These are phyloP conservation scores for Drosophila mayaguana DNA, from an alignment of 2,888 invertebrate species.

Conservation along the genomic window DNA sequence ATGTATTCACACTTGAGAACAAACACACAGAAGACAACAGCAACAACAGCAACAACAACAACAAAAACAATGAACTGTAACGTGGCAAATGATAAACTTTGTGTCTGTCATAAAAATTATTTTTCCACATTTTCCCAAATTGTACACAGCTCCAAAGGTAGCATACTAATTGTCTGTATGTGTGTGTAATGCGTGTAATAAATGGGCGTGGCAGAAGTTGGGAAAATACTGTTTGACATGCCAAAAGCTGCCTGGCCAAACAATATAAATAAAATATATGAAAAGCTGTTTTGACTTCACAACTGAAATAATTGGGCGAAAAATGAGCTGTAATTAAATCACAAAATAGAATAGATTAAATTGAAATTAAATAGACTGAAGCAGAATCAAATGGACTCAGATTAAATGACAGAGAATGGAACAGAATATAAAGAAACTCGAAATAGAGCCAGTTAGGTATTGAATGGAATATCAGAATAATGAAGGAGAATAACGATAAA, in stretches of 20 bases:
- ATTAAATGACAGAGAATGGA: not conserved
- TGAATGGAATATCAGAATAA: no score
- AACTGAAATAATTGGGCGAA: not conserved
- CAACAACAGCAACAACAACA: constrained; percentile 61
- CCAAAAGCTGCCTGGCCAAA: constrained; percentile 2
- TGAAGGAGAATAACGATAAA: no score
- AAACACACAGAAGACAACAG: constrained; percentile 23
- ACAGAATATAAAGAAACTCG: not conserved
- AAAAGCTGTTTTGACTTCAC: not conserved
- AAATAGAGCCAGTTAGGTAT: no score
- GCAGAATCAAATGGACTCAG: not conserved
- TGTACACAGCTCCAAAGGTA: constrained; percentile 43
- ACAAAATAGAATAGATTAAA: not conserved
- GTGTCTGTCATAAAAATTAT: constrained; percentile 73
- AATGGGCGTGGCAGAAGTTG: constrained; percentile 41
- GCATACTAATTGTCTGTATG: constrained; percentile 17
- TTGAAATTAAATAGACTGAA: not conserved
- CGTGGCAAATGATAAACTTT: constrained; percentile 80
- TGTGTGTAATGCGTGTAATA: constrained; percentile 15
- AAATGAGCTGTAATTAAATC: not conserved
- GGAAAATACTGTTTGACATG: constrained; percentile 22
- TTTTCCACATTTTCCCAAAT: constrained; percentile 57
- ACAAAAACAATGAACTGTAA: constrained; percentile 71
- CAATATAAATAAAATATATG: constrained; percentile 1
- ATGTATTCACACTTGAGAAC: constrained; percentile 43